Evolutionary conservation across 2,888 invertebrate species (phyloP).

Genomic region (Lasioglossum zephyrum): DNA sequence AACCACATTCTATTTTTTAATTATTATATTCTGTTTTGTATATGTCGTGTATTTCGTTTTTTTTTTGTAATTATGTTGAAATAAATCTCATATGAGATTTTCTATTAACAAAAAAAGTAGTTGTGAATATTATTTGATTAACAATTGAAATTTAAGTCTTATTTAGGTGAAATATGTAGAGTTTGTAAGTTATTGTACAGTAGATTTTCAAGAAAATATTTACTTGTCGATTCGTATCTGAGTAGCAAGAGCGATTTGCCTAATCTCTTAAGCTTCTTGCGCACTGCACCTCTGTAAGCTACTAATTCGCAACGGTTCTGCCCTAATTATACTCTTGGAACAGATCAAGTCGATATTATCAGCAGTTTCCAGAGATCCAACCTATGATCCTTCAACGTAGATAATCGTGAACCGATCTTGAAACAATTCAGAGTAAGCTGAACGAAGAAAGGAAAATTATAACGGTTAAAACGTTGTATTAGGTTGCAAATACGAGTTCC

Average conservation of each 20-base stretch:
- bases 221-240: conserved; percentile 6
- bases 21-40: too few species aligned
- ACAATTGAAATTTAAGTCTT: too few species aligned
- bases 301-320: conserved; percentile 33
- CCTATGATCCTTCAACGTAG: neutral
- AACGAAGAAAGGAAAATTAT: too few species aligned
- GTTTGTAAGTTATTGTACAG: neutral
- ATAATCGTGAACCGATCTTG: neutral
- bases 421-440: too few species aligned
- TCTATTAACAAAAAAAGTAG: too few species aligned
- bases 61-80: too few species aligned
- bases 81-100: too few species aligned
- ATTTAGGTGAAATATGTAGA: neutral
- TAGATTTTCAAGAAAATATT: neutral
- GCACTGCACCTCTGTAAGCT: conserved; percentile 30
- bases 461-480: too few species aligned
- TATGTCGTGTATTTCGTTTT: too few species aligned
- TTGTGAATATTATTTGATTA: too few species aligned
- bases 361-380: neutral
- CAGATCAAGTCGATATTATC: neutral
- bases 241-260: conserved; percentile 13
- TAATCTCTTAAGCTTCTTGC: conserved; percentile 37
- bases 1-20: too few species aligned
- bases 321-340: conserved; percentile 51
- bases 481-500: too few species aligned